These are phyloP conservation scores for Poecilia wingei DNA, from an alignment of 2,797 vertebrate species.

Conservation along the genomic window DNA sequence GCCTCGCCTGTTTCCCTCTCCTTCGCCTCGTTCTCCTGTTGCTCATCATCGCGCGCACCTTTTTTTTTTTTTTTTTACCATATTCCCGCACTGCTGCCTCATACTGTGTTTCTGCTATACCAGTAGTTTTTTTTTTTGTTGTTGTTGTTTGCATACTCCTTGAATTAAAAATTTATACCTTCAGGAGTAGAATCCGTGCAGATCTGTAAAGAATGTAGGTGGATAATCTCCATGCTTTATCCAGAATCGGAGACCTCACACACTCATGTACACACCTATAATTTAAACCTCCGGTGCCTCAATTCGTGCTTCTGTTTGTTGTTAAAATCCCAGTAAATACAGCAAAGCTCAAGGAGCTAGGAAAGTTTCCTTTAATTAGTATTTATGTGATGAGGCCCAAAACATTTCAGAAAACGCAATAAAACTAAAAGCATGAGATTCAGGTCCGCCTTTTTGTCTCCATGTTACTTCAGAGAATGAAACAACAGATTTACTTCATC, in stretches of 20 bases:
- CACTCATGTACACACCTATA: conserved; percentile 33
- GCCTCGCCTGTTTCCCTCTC: conserved; percentile 24
- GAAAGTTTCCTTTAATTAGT: neutral
- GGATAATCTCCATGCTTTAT: conserved; percentile 26
- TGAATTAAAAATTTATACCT: conserved; percentile 61
- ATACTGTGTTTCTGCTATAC: neutral
- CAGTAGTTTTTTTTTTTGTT: neutral
- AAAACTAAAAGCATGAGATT: neutral
- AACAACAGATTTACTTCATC: neutral
- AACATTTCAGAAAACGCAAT: neutral
- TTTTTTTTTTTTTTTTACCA: conserved; percentile 34
- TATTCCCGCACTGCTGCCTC: conserved; percentile 29
- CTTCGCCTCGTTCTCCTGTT: conserved; percentile 33
- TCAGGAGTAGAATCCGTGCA: conserved; percentile 31
- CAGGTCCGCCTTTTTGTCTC: neutral
- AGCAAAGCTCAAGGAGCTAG: neutral
- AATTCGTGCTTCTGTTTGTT: conserved; percentile 3
- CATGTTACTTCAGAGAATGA: neutral
- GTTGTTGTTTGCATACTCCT: neutral
- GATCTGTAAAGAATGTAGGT: conserved; percentile 24
- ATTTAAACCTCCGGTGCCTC: conserved; percentile 22
- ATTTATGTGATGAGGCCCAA: conserved; percentile 10
- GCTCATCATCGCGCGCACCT: conserved; percentile 59
- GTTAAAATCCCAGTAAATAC: conserved; percentile 23
- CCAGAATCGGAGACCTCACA: neutral